Percentiles rank a stretch among this genome's conserved stretches.
These are phyloP conservation scores for Ondatra zibethicus DNA, from an alignment of 2,113 vertebrate genomes.

Conservation along the genomic window DNA sequence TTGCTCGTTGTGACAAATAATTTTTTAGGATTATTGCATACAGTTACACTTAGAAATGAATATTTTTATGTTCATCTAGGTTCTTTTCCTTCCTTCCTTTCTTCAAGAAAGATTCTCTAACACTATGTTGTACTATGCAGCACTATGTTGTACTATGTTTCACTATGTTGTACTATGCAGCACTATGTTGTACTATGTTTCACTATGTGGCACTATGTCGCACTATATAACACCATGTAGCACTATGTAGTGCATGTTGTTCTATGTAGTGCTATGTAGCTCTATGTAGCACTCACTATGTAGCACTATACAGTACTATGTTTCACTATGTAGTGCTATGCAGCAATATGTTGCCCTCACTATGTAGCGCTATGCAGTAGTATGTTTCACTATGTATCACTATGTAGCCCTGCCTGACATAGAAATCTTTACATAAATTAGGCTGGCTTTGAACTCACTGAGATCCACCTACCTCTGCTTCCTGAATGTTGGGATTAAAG, in stretches of 20 bases:
- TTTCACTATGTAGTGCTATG: background rate
- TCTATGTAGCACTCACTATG: background rate
- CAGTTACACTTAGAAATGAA: background rate
- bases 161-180: background rate
- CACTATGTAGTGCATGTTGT: too few species aligned
- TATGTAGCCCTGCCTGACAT: background rate
- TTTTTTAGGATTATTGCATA: background rate
- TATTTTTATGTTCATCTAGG: background rate
- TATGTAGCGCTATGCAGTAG: too few species aligned
- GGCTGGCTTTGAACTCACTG: background rate
- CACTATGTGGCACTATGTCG: background rate
- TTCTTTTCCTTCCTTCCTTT: background rate
- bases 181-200: too few species aligned
- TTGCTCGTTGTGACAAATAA: background rate
- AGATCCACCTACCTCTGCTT: background rate
- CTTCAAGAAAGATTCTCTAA: background rate
- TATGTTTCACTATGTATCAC: background rate
- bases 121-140: too few species aligned
- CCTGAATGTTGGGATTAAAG: background rate
- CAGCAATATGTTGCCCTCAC: too few species aligned
- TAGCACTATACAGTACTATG: background rate
- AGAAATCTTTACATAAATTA: background rate
- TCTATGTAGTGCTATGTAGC: background rate
- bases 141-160: background rate
- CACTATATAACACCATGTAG: too few species aligned